These are phyloP conservation scores for Quadroppia sp. DNA, from an alignment of 2,888 invertebrate genomes.

Conservation along the genomic window DNA sequence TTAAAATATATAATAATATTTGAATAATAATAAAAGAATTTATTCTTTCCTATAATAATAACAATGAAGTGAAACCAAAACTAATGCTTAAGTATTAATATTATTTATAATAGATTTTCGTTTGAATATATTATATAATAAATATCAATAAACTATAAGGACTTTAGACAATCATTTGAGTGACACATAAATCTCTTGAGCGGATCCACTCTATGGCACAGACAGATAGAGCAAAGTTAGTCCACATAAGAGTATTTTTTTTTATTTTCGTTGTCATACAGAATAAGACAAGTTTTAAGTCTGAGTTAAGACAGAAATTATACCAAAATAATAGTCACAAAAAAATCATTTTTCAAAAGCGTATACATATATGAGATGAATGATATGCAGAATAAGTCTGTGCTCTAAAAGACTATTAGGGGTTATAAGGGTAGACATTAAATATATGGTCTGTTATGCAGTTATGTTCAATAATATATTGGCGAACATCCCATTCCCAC, in stretches of 20 bases:
- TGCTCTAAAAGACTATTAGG: background rate
- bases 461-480: background rate
- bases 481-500: conserved; percentile 12
- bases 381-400: background rate
- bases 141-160: background rate
- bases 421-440: background rate
- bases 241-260: too few relatives aligned
- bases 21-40: background rate
- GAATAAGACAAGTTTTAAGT: background rate
- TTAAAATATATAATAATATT: background rate
- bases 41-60: background rate
- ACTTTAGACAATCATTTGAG: background rate
- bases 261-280: too few relatives aligned
- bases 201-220: background rate
- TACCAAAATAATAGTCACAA: background rate
- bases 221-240: too few relatives aligned
- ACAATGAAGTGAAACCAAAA: background rate
- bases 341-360: background rate
- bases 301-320: background rate
- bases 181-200: background rate
- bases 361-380: background rate
- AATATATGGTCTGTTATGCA: background rate
- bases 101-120: background rate
- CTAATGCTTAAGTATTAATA: background rate
- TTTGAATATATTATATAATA: background rate